phyloP scores from a whole-genome alignment of 2,888 invertebrate genomes.

The Polia nebulosa region DNA sequence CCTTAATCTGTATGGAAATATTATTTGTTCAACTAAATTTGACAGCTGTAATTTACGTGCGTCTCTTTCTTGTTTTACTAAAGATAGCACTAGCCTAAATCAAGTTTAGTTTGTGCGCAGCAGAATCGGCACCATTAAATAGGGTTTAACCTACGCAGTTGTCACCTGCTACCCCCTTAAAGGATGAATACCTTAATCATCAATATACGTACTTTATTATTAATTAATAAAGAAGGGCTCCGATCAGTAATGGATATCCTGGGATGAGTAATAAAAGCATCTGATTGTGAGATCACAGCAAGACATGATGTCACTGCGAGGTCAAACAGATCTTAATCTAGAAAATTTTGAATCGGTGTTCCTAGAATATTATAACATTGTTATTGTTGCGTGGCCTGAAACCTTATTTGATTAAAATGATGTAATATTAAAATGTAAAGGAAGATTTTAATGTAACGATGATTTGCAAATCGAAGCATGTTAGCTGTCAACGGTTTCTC shows the following conservation, averaged over 20 bases:
- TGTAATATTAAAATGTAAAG: conserved; percentile 20
- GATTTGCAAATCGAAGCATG: conserved; percentile 33
- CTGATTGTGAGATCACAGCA: conserved; percentile 50
- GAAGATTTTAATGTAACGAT: conserved; percentile 29
- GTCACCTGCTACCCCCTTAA: conserved; percentile 30
- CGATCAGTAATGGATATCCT: conserved; percentile 38
- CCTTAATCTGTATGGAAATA: too few species aligned
- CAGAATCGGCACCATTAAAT: too few species aligned
- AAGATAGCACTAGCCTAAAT: too few species aligned
- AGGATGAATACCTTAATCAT: background rate
- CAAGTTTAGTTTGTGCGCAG: too few species aligned
- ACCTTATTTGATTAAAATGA: conserved; percentile 24
- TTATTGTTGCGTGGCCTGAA: conserved; percentile 7
- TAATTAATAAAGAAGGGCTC: conserved; percentile 25
- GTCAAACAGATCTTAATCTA: conserved; percentile 49
- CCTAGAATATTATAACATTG: conserved; percentile 13
- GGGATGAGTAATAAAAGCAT: conserved; percentile 41
- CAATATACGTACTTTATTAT: background rate
- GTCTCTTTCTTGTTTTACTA: too few species aligned
- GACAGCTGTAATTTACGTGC: too few species aligned
- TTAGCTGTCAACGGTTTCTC: conserved; percentile 25
- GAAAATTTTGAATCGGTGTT: conserved; percentile 16
- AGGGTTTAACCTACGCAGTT: background rate
- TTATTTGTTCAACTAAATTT: too few species aligned
- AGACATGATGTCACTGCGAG: conserved; percentile 48